Evolutionary conservation across 2,113 vertebrate species (phyloP).

Genomic region (Notiomystis cincta): DNA sequence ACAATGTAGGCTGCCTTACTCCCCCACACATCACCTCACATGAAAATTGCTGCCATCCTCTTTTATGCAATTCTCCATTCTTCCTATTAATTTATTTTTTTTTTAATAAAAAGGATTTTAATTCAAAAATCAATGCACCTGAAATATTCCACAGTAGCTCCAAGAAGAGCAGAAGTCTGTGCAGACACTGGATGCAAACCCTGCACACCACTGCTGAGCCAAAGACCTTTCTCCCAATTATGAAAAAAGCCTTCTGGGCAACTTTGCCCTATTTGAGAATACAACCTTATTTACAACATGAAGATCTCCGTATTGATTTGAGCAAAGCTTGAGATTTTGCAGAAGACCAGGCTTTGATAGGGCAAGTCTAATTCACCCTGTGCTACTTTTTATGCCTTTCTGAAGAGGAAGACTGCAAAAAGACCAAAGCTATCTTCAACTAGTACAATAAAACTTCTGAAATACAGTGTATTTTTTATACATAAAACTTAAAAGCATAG

Average conservation of each 20-base stretch:
- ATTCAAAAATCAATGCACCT: neutral
- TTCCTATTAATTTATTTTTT: no score
- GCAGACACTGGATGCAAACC: neutral
- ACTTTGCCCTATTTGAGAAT: neutral
- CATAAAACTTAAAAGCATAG: neutral
- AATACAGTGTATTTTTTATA: neutral
- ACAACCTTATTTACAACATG: neutral
- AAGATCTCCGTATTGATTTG: neutral
- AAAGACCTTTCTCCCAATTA: neutral
- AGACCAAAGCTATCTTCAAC: neutral
- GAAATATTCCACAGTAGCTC: neutral
- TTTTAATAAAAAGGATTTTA: neutral
- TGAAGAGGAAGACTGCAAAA: neutral
- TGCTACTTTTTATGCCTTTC: neutral
- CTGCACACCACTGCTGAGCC: neutral
- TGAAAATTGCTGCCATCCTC: neutral
- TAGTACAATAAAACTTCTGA: neutral
- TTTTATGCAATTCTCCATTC: neutral
- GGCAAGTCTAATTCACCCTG: neutral
- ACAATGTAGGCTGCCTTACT: neutral
- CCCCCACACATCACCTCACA: neutral
- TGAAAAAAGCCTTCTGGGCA: neutral
- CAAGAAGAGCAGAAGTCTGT: neutral
- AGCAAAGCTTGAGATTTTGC: neutral
- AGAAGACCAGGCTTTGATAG: neutral